phyloP scores from a whole-genome alignment of 2,888 invertebrate species.

The Noctua pronuba region DNA sequence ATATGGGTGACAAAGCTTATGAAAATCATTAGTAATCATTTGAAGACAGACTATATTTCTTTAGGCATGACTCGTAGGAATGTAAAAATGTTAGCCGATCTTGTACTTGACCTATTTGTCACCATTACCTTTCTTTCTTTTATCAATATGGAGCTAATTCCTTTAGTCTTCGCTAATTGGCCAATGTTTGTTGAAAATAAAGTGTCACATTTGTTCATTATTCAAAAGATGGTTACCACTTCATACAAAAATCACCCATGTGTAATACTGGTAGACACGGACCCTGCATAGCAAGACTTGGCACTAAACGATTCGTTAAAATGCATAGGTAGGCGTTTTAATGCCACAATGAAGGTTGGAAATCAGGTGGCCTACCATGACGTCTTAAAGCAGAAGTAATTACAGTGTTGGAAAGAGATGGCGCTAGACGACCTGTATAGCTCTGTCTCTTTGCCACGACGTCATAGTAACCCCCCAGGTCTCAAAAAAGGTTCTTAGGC shows the following conservation, averaged over 20 bases:
- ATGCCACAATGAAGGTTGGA: background rate
- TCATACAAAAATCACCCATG: background rate
- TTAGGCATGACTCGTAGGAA: background rate
- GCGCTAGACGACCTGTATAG: too few relatives aligned
- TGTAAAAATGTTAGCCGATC: background rate
- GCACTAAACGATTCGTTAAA: background rate
- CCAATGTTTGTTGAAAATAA: conserved; percentile 23
- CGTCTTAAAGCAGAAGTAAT: too few relatives aligned
- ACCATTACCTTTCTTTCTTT: conserved; percentile 28
- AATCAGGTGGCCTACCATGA: too few relatives aligned
- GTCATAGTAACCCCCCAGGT: too few relatives aligned
- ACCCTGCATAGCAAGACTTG: background rate
- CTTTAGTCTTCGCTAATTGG: conserved; percentile 28
- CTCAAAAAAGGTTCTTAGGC: background rate
- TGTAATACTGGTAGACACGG: background rate
- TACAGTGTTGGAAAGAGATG: too few relatives aligned
- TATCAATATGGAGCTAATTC: conserved; percentile 46
- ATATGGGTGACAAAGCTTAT: conserved; percentile 24
- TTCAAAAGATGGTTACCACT: conserved; percentile 4
- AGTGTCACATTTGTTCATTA: conserved; percentile 22
- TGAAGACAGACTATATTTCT: background rate
- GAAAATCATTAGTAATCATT: conserved; percentile 12
- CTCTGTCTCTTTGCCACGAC: too few relatives aligned
- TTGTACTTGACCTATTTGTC: conserved; percentile 54
- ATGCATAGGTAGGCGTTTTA: background rate